Percentiles rank a stretch among this genome's conserved stretches.
These are phyloP conservation scores for Sphecodes monilicornis DNA, from an alignment of 2,888 invertebrate genomes.

Conservation along the genomic window DNA sequence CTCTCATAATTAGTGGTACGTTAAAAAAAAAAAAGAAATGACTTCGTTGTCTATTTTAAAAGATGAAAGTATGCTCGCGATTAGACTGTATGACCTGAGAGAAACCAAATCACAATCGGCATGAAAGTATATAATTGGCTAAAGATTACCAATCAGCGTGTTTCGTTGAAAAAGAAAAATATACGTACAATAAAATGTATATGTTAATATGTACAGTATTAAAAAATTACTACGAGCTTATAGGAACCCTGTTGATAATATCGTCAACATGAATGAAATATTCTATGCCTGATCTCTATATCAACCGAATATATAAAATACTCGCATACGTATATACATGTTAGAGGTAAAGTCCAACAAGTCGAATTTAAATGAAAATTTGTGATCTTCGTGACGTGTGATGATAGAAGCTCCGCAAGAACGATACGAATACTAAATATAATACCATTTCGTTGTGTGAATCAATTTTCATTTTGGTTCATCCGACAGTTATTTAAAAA, in stretches of 20 bases:
- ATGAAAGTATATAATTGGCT: constrained; percentile 14
- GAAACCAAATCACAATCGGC: constrained; percentile 28
- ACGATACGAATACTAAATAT: constrained; percentile 47
- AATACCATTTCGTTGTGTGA: constrained; percentile 57
- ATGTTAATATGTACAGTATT: constrained; percentile 60
- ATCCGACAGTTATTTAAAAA: constrained; percentile 49
- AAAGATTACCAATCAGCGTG: constrained; percentile 33
- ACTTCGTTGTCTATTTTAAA: constrained; percentile 47
- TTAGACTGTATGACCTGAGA: constrained; percentile 33
- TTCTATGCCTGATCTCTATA: constrained; percentile 48
- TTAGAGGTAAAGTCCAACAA: constrained; percentile 61
- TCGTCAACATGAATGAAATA: constrained; percentile 52
- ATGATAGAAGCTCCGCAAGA: constrained; percentile 30
- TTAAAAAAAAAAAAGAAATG: constrained; percentile 8
- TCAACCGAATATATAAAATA: constrained; percentile 61
- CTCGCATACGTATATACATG: constrained; percentile 53
- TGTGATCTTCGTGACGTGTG: neutral
- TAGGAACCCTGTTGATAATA: constrained; percentile 69
- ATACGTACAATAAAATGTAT: constrained; percentile 52
- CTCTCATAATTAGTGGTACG: neutral
- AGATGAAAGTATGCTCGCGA: constrained; percentile 23
- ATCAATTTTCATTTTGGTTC: constrained; percentile 23
- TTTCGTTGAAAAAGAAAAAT: constrained; percentile 37
- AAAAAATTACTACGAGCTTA: constrained; percentile 63
- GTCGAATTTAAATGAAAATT: constrained; percentile 22